Percentiles rank a stretch among this genome's conserved stretches.
These are phyloP conservation scores for Pseudobourletiella spinata DNA, from an alignment of 1,140 invertebrate genomes.

Conservation along the genomic window DNA sequence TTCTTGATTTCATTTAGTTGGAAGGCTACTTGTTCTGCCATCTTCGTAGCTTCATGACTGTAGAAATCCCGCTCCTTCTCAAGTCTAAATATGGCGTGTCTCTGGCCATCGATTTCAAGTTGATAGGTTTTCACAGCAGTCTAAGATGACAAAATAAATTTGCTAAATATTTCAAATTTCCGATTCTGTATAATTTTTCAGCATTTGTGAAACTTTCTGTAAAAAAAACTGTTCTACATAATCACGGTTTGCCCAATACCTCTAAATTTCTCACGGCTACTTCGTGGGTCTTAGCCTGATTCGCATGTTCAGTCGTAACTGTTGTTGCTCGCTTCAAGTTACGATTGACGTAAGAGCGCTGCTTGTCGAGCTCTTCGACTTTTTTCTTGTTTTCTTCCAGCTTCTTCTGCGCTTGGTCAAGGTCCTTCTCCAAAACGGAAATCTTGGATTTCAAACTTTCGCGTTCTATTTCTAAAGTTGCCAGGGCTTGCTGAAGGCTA, in stretches of 20 bases:
- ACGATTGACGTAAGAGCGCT: conserved; percentile 18
- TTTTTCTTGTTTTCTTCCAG: conserved; percentile 17
- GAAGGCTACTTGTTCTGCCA: conserved; percentile 18
- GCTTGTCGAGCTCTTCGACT: conserved; percentile 25
- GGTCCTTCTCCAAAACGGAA: conserved; percentile 18
- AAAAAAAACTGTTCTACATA: too few relatives aligned
- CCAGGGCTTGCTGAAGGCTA: not conserved
- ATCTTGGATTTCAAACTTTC: conserved; percentile 19
- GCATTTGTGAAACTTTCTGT: too few relatives aligned
- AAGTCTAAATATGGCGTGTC: conserved; percentile 5
- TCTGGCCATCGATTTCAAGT: conserved; percentile 17
- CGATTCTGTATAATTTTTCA: too few relatives aligned
- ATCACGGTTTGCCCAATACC: too few relatives aligned
- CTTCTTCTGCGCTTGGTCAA: conserved; percentile 17
- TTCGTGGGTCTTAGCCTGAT: conserved; percentile 19
- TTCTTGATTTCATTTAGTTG: conserved; percentile 19
- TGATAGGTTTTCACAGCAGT: conserved; percentile 10
- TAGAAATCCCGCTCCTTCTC: conserved; percentile 29
- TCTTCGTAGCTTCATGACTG: conserved; percentile 25
- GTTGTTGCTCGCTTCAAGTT: conserved; percentile 12
- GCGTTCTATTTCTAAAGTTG: conserved; percentile 6
- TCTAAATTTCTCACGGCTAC: conserved; percentile 19
- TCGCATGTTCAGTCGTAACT: conserved; percentile 9
- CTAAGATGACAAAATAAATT: not conserved
- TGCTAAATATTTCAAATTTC: too few relatives aligned